A percentile compares a stretch with the other conserved stretches of the same genome.
phyloP scores from a whole-genome alignment of 2,888 invertebrate genomes.

The Dasypogon diadema region DNA sequence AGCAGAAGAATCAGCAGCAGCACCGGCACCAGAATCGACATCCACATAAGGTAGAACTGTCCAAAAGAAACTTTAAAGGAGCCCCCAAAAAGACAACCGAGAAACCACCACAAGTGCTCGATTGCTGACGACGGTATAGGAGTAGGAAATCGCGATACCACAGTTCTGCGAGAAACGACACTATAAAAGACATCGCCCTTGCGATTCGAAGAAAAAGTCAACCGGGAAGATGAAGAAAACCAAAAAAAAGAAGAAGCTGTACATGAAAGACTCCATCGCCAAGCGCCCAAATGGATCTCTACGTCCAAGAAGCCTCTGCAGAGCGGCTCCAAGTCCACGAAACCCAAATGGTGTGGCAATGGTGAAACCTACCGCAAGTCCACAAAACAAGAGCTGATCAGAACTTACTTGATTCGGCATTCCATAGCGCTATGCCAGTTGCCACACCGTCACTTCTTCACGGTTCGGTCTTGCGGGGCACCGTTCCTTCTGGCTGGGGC shows the following conservation, averaged over 20 bases:
- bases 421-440: background rate
- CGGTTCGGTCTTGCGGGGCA: background rate
- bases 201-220: conserved; percentile 9
- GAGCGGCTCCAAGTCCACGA: background rate
- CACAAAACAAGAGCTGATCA: background rate
- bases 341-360: background rate
- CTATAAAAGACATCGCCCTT: conserved; percentile 28
- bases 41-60: background rate
- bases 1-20: background rate
- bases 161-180: background rate
- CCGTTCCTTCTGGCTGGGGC: background rate
- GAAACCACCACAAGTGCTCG: background rate
- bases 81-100: conserved; percentile 6
- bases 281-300: conserved; percentile 8
- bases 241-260: background rate
- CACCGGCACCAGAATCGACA: background rate
- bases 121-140: too few species aligned
- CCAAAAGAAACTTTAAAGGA: background rate
- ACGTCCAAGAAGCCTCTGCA: background rate
- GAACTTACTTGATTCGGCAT: conserved; percentile 36
- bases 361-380: conserved; percentile 15
- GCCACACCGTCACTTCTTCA: background rate
- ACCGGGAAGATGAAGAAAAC: background rate
- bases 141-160: conserved; percentile 2
- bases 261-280: too few species aligned